Evolutionary conservation across 1,140 invertebrate genomes (phyloP).

Genomic region (Drosophila eugracilis): DNA sequence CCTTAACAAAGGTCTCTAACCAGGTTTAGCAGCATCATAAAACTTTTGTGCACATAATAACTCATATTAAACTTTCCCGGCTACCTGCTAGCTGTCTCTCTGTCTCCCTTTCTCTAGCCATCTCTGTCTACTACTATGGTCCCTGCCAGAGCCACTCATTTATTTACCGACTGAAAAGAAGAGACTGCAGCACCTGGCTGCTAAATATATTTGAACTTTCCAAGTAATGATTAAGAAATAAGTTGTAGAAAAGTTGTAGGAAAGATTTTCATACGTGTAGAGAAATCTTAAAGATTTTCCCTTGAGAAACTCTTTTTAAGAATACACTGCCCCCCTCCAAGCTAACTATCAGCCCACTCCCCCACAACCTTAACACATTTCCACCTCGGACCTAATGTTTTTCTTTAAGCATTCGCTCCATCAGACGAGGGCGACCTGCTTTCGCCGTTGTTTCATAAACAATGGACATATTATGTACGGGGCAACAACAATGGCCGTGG

Average conservation of each 20-base stretch:
- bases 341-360: constrained; percentile 25
- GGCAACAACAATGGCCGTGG: constrained; percentile 43
- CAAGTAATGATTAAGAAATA: no score
- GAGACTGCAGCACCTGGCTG: constrained; percentile 36
- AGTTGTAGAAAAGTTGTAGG: no score
- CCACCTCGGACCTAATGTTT: constrained; percentile 20
- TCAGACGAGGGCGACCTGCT: constrained; percentile 54
- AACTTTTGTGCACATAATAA: constrained; percentile 80
- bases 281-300: no score
- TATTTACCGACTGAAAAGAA: constrained; percentile 50
- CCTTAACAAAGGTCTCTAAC: constrained; percentile 29
- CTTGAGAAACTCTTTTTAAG: not conserved
- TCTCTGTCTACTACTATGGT: constrained; percentile 12
- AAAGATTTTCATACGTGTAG: no score
- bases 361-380: not conserved
- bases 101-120: not conserved
- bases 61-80: constrained; percentile 75
- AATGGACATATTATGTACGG: constrained; percentile 70
- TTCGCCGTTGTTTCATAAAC: constrained; percentile 73
- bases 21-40: constrained; percentile 50
- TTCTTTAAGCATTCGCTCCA: constrained; percentile 27
- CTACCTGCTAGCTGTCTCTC: constrained; percentile 10
- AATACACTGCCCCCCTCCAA: no score
- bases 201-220: constrained; percentile 47
- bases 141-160: constrained; percentile 31